A percentile compares a stretch with the other conserved stretches of the same genome.
Evolutionary conservation across 2,797 vertebrate genomes (phyloP).

Genomic region (Sciaenops ocellatus): DNA sequence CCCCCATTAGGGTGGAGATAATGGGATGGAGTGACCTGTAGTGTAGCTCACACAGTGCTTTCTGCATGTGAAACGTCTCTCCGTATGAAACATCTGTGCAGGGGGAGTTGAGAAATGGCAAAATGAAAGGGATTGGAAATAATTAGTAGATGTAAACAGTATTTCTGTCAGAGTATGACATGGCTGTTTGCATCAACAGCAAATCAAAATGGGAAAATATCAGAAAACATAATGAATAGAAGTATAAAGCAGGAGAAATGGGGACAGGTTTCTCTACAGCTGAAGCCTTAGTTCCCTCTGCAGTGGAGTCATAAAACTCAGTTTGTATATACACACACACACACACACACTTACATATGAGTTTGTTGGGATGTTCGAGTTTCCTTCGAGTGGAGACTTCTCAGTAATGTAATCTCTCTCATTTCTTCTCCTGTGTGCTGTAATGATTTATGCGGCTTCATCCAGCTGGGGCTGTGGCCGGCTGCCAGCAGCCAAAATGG

Average conservation of each 20-base stretch:
- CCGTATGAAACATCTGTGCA: not conserved
- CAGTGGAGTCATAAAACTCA: not conserved
- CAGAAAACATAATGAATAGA: too few species aligned
- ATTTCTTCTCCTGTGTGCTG: conserved; percentile 24
- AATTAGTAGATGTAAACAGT: not conserved
- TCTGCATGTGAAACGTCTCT: too few species aligned
- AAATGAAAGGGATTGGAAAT: not conserved
- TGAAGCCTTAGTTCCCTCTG: not conserved
- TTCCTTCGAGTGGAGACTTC: conserved; percentile 2
- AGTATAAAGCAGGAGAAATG: not conserved
- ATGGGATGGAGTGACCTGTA: not conserved
- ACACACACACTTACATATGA: too few species aligned
- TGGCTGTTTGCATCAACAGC: not conserved
- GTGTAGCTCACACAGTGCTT: not conserved
- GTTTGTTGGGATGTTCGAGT: not conserved
- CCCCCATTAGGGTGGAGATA: not conserved
- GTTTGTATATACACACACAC: not conserved
- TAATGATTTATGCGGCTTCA: conserved; percentile 52
- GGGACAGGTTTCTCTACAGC: not conserved
- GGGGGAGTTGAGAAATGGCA: not conserved
- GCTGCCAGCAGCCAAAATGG: conserved; percentile 50
- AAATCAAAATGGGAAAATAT: not conserved
- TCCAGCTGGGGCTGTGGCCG: conserved; percentile 55
- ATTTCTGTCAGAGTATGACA: not conserved
- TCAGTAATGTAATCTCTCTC: conserved; percentile 33